These are phyloP conservation scores for Diarsia rubi DNA, from an alignment of 2,888 invertebrate genomes.

Conservation along the genomic window DNA sequence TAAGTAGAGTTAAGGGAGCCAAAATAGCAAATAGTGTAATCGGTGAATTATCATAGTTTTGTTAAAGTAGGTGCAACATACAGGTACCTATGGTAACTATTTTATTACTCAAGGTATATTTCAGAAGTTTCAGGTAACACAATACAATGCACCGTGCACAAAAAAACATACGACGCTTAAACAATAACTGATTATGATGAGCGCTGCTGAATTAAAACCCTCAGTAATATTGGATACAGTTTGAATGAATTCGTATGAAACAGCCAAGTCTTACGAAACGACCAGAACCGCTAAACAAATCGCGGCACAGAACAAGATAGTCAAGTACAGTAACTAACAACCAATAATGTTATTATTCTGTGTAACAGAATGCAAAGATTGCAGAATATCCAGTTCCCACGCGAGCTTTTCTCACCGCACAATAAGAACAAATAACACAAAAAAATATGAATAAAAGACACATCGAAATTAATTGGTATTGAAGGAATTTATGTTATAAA, in stretches of 20 bases:
- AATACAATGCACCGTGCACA: neutral
- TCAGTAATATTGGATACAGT: slow-evolving; percentile 4
- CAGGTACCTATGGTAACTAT: neutral
- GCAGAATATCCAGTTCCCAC: slow-evolving; percentile 86
- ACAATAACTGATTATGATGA: slow-evolving; percentile 20
- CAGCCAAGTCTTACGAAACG: slow-evolving; percentile 41
- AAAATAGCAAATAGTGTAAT: slow-evolving; percentile 21
- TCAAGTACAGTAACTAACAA: slow-evolving; percentile 61
- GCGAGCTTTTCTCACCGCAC: slow-evolving; percentile 67
- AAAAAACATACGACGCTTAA: neutral
- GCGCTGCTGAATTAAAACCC: neutral
- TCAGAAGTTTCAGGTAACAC: slow-evolving; percentile 6
- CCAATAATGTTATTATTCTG: slow-evolving; percentile 75
- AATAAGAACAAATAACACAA: slow-evolving; percentile 53
- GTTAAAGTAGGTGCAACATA: neutral
- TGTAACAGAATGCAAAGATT: slow-evolving; percentile 83
- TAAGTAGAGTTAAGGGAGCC: slow-evolving; percentile 10
- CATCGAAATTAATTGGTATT: slow-evolving; percentile 16
- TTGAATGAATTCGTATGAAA: slow-evolving; percentile 12
- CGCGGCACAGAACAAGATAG: slow-evolving; percentile 54
- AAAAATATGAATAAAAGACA: slow-evolving; percentile 39
- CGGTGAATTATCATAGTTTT: neutral
- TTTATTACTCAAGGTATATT: slow-evolving; percentile 1
- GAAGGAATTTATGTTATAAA: slow-evolving; percentile 22
- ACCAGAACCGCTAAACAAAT: slow-evolving; percentile 38